Conservation (phyloP, 2,113 vertebrate genomes). For the Syngnathus floridae region DNA sequence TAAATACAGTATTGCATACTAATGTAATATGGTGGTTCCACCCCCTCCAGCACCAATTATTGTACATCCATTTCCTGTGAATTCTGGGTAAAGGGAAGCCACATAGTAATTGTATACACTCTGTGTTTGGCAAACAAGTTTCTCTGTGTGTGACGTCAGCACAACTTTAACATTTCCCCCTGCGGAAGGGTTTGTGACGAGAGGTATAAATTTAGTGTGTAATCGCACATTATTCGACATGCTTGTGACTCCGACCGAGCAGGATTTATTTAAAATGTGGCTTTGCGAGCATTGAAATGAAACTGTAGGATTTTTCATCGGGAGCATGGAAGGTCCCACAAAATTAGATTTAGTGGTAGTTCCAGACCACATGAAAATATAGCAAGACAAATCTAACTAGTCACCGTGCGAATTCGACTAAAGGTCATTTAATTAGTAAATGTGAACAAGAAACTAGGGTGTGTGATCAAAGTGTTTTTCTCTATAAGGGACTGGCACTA, state of each 20-base stretch:
- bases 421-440: background rate
- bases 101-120: background rate
- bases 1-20: background rate
- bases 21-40: background rate
- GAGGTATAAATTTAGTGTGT: slow-evolving; percentile 10
- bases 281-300: background rate
- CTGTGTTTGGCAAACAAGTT: background rate
- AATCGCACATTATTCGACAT: slow-evolving; percentile 24
- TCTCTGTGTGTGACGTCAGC: background rate
- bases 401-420: background rate
- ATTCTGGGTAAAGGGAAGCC: background rate
- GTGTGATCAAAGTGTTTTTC: background rate
- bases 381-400: background rate
- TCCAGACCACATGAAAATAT: background rate
- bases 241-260: slow-evolving; percentile 24
- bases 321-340: background rate
- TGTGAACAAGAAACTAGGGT: too few relatives aligned
- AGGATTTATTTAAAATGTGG: slow-evolving; percentile 1
- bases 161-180: slow-evolving; percentile 5
- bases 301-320: background rate
- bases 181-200: background rate
- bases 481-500: background rate
- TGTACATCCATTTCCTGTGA: background rate
- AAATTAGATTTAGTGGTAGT: background rate
- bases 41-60: slow-evolving; percentile 1